Evolutionary conservation across 2,113 vertebrate genomes (phyloP), one percentile per base, ranked within the genome.

Genomic region (Lucifuga dentata): DNA sequence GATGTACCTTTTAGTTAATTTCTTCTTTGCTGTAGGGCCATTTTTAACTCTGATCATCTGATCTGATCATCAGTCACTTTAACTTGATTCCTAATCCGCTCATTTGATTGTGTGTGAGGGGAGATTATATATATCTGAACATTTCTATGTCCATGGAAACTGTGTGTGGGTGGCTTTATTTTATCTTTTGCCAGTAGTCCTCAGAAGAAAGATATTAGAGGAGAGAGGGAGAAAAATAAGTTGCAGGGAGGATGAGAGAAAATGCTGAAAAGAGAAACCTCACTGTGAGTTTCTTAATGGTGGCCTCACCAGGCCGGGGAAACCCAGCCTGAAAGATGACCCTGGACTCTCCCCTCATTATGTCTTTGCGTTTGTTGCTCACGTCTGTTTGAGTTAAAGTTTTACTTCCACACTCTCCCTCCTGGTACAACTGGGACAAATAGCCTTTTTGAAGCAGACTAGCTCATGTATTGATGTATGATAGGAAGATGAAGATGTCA

Each of bases 401-500:
- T 69, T 67, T 73, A 48, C 73, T 51, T 65, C 53, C 56, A 43
- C 56, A 48, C 51, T 29, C 51, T 55, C 23, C 35, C 8, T 57
- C 20, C 63, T 24, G 36, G 52, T 55, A 26, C 71, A 33, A 8
- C 68, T 52, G 56, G 67, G 75, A 81, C 21, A 33, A 40, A 36
- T 21, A 43, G 49, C 71, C 63, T 71, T n/a, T 73, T 79, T 76
- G 51, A 78, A 80, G 79, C 40, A 49, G 8, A 33, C 79, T 55
- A 76, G 68, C 70, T 76, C 8, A 5, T 26, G 40, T 13, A 7
- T 19, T 75, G 71, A 81, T 83, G 62, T 41, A 67, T 78, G 24
- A 35, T 43, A 52, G 74, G 64, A 80, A 62, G 40, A 57, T 71
- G 53, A 81, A 79, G 26, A 58, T 48, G 44, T 66, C 41, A 15